Evolutionary conservation across 1,140 invertebrate species (phyloP).

Genomic region (Zaprionus kolodkinae): DNA sequence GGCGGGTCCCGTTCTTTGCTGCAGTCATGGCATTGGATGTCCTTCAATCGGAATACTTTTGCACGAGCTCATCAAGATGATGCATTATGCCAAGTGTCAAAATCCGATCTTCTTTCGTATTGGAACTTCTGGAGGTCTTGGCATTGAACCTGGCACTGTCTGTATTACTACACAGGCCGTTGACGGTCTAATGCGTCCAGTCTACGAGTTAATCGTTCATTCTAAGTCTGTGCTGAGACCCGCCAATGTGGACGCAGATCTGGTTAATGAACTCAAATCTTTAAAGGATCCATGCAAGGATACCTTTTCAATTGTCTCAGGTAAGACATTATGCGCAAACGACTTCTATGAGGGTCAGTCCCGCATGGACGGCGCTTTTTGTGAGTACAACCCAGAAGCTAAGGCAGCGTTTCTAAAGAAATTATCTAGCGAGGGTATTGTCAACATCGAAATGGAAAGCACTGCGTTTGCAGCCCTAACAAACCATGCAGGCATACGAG

Average conservation of each 20-base stretch:
- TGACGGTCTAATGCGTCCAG: constrained; percentile 87
- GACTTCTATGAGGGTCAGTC: constrained; percentile 95
- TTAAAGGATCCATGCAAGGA: constrained; percentile 86
- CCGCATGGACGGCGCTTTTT: constrained; percentile 97
- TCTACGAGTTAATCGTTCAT: constrained; percentile 87
- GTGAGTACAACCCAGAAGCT: constrained; percentile 93
- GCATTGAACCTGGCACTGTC: constrained; percentile 89
- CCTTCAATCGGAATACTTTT: constrained; percentile 91
- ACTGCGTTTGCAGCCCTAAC: constrained; percentile 93
- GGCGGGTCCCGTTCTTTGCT: constrained; percentile 68
- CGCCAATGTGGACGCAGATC: constrained; percentile 90
- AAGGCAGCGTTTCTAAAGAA: constrained; percentile 93
- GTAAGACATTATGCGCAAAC: constrained; percentile 96
- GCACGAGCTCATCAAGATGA: constrained; percentile 91
- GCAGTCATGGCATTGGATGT: constrained; percentile 92
- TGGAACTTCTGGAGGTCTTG: constrained; percentile 91
- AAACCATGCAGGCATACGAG: constrained; percentile 92
- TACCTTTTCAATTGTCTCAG: constrained; percentile 91
- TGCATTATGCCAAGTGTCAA: constrained; percentile 89
- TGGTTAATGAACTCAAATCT: constrained; percentile 90
- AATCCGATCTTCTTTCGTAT: constrained; percentile 91
- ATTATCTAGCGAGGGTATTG: constrained; percentile 90
- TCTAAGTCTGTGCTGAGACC: constrained; percentile 84
- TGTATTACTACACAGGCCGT: constrained; percentile 88
- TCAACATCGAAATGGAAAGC: constrained; percentile 99